Conservation (phyloP, 2,113 vertebrate species). For the Protomyctophum bolini region DNA sequence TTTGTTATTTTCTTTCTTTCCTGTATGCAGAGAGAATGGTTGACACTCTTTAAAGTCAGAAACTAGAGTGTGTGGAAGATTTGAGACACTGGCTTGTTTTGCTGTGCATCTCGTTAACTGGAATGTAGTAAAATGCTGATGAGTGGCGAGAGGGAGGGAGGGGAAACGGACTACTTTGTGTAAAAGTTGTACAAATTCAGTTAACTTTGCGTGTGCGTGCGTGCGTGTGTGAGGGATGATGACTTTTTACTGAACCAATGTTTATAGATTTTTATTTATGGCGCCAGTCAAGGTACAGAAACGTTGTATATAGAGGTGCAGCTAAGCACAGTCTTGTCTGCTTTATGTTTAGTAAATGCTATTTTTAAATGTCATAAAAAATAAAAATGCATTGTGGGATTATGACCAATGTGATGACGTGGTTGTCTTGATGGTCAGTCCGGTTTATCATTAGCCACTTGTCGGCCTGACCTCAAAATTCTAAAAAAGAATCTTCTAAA, state of each 20-base stretch:
- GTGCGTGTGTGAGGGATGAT: slow-evolving; percentile 40
- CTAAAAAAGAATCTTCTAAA: no score
- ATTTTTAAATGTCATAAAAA: slow-evolving; percentile 69
- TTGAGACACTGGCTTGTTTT: slow-evolving; percentile 13
- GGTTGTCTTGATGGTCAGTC: not conserved
- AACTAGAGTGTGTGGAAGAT: not conserved
- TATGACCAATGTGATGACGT: slow-evolving; percentile 10
- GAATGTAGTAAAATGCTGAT: slow-evolving; percentile 55
- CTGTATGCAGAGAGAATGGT: slow-evolving; percentile 18
- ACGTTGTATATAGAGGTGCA: slow-evolving; percentile 61
- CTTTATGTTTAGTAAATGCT: slow-evolving; percentile 69
- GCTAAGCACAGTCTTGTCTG: slow-evolving; percentile 57
- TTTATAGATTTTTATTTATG: slow-evolving; percentile 79
- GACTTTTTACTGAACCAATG: slow-evolving; percentile 63
- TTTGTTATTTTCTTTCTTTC: not conserved
- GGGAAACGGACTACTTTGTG: slow-evolving; percentile 45
- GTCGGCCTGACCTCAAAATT: no score
- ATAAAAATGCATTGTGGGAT: slow-evolving; percentile 70
- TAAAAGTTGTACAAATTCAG: slow-evolving; percentile 65
- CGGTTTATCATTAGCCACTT: no score
- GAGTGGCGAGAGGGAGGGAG: not conserved
- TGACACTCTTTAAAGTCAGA: not conserved
- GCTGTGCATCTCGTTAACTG: slow-evolving; percentile 43
- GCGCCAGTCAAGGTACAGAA: slow-evolving; percentile 61
- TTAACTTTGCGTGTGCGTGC: slow-evolving; percentile 49